Base-by-base conservation (phyloP, 2,888 invertebrate genomes). In the Xiphydria camelus region DNA sequence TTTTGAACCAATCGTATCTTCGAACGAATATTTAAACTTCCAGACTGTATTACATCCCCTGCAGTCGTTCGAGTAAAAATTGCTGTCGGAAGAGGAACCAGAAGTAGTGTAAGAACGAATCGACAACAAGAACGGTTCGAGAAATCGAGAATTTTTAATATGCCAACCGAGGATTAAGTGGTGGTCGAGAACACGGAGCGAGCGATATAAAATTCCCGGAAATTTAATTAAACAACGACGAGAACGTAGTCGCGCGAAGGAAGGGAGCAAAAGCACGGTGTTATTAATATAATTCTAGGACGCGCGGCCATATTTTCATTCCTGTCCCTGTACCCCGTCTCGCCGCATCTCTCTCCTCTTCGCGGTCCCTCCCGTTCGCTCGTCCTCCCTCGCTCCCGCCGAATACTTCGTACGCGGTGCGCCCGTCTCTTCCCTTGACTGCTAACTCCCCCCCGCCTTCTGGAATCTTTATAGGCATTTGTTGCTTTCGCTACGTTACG, bases 201-300 rank as follows among this genome's bases (percentile, higher is more conserved):
- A 54, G 57, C 54, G 59, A 60, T 60, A 62, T 64, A 63, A 65
- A 67, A 66, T 62, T 64, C 61, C 57, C 53, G 59, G 58, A 68
- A 62, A 65, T 69, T 70, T 68, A 68, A 69, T 69, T 68, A 69
- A 69, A 66, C 56, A 57, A 50, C 33, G 54, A 29, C 37, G 31
- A 38, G 41, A 38, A 53, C 21, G 20, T 44, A 32, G 38, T 39
- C 31, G 14, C 29, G 15, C 17, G 26, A 48, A 52, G 55, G 45
- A 40, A 49, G 48, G 57, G 56, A 53, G 55, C 48, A 55, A 58
- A 57, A 56, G 53, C 47, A 38, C 46, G 45, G 41, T 54, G 56
- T 68, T 69, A 70, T 70, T 70, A 70, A 68, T 68, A 66, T 60
- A 64, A 68, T 68, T 65, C 62, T 56, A 51, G 59, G 61, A 43